Base-by-base conservation (phyloP, 2,888 invertebrate genomes). In the Ichneumon xanthorius region DNA sequence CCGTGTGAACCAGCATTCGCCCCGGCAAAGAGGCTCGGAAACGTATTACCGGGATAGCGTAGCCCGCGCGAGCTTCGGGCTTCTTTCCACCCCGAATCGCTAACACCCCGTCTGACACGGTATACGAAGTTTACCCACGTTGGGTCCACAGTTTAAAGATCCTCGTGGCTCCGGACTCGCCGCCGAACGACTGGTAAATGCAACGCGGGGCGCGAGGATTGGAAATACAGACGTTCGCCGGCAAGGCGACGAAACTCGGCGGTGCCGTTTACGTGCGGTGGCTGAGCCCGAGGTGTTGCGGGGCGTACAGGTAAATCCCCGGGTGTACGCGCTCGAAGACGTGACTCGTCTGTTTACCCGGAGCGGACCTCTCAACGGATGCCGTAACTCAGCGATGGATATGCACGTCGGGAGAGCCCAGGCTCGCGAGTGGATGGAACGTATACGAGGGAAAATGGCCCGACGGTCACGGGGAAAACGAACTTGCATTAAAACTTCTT, bases 1-100 rank as follows among this genome's bases (percentile, higher is more conserved):
- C 75, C 82, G 85, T 85, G 85, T 82, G 85, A 85, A 85, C 85
- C 82, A 85, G 79, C 82, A 85, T 85, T 85, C 79, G 82, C 58
- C 11, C 75, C 82, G 75, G 85, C 73, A 82, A 85, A 85, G 82
- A 79, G 14, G 79, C 82, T 85, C 82, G 85, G 79, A 82, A 82
- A 82, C 82, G 82, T 85, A 85, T 85, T 85, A 82, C 78, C 71
- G 65, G 75, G 71, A 82, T 85, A 71, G 78, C 78, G 67, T 58
- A 78, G 72, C 78, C 33, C 71, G 65, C 75, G 61, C 53, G 76
- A 82, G 82, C 82, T 77, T 65, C 14, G 58, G 58, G 22, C 55
- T 45, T 40, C 14, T 58, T n/a, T 53, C 58, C 55, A 75, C 72
- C 33, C 67, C 55, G 45, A 58, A 58, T 58, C 58, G 26, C 84